Evolutionary conservation across 23 tunicate species (phyloP).

Genomic region (Diplosoma virens): DNA sequence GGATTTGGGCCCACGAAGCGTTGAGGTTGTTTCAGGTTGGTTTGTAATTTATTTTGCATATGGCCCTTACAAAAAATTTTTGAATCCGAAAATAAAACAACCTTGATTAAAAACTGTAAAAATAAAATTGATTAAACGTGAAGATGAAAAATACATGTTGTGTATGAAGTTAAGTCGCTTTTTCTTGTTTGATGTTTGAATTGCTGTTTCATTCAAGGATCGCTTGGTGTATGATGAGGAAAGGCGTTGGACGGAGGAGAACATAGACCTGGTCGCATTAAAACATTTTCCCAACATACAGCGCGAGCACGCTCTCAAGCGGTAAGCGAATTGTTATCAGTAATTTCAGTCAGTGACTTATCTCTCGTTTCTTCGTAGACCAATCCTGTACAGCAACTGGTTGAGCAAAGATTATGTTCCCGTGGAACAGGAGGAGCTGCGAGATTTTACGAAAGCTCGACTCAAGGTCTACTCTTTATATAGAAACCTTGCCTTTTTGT

Average conservation of each 20-base stretch:
- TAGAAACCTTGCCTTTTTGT: too few species aligned
- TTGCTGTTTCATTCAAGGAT: too few species aligned
- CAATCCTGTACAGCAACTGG: slow-evolving; percentile 99
- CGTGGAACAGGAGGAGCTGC: slow-evolving; percentile 88
- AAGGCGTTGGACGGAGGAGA: slow-evolving; percentile 83
- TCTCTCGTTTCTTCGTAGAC: slow-evolving; percentile 40
- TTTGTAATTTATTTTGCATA: too few species aligned
- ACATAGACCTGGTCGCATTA: slow-evolving; percentile 84
- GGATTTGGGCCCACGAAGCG: slow-evolving; percentile 99
- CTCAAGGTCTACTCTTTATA: too few species aligned
- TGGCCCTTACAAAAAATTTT: too few species aligned
- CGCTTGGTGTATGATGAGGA: slow-evolving; percentile 92
- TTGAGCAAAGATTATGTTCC: slow-evolving; percentile 95
- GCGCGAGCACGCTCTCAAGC: slow-evolving; percentile 69
- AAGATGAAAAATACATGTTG: too few species aligned
- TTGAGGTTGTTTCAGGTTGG: slow-evolving; percentile 88
- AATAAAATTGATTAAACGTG: too few species aligned
- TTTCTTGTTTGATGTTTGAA: too few species aligned
- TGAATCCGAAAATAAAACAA: too few species aligned
- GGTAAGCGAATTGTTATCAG: slow-evolving; percentile 30
- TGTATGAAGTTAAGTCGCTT: too few species aligned
- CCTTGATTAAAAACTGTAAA: too few species aligned
- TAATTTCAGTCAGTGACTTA: not conserved
- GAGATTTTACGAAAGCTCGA: slow-evolving; percentile 93
- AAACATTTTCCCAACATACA: slow-evolving; percentile 92